Evolutionary conservation across 2,888 invertebrate genomes (phyloP).

Genomic region (Sceliomorpha sp.): DNA sequence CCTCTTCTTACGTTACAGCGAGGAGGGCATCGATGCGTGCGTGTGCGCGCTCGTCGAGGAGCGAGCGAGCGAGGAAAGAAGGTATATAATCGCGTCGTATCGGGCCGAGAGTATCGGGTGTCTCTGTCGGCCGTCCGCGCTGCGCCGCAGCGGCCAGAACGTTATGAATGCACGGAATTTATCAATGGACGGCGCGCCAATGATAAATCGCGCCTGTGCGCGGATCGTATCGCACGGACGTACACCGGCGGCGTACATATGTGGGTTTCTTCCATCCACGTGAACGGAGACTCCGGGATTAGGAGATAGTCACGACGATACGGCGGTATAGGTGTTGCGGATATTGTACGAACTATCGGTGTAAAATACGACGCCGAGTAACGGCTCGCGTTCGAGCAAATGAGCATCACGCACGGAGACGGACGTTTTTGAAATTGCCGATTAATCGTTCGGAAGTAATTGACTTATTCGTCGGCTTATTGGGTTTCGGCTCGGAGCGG

Average conservation of each 20-base stretch:
- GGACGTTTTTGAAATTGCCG: too few species aligned
- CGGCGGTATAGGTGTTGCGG: slow-evolving; percentile 1
- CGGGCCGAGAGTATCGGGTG: slow-evolving; percentile 70
- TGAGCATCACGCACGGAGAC: too few species aligned
- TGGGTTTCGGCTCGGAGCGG: too few species aligned
- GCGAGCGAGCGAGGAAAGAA: slow-evolving; percentile 23
- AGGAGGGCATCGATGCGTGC: slow-evolving; percentile 42
- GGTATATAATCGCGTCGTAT: slow-evolving; percentile 61
- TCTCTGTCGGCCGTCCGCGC: slow-evolving; percentile 57
- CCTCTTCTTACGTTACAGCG: slow-evolving; percentile 52
- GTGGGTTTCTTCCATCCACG: slow-evolving; percentile 66
- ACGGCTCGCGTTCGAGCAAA: too few species aligned
- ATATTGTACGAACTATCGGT: slow-evolving; percentile 17
- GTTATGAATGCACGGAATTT: slow-evolving; percentile 78
- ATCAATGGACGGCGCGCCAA: slow-evolving; percentile 77
- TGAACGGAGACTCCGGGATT: slow-evolving; percentile 59
- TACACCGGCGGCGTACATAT: slow-evolving; percentile 32
- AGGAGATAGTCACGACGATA: slow-evolving; percentile 37
- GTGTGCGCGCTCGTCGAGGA: slow-evolving; percentile 36
- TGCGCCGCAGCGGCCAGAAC: slow-evolving; percentile 55
- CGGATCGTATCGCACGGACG: slow-evolving; percentile 64
- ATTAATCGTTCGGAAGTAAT: too few species aligned
- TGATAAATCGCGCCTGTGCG: slow-evolving; percentile 73
- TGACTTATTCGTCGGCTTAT: too few species aligned
- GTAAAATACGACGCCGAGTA: neutral